Evolutionary conservation across 2,113 vertebrate genomes (phyloP), one percentile per base, ranked within the genome.

Genomic region (Burhinus oedicnemus): DNA sequence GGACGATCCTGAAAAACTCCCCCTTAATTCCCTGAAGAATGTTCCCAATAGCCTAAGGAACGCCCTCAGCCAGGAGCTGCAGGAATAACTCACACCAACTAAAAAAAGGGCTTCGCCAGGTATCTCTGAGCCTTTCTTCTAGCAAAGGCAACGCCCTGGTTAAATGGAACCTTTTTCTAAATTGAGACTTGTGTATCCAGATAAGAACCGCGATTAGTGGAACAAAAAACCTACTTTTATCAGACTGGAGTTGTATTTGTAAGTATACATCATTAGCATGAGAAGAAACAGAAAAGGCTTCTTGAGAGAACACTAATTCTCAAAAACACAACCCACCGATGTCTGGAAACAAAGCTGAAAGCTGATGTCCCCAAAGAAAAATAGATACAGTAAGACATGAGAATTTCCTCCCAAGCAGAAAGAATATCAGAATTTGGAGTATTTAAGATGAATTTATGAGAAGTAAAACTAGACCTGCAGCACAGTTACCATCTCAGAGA

Each of bases 381-480:
- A 40, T 0, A 72, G 21, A 45, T 6, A n/a, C 1, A 17, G 0
- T 20, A 42, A 47, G 38, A 29, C 32, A 12, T 0, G 0, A 72
- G n/a, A 55, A 81, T 25, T 51, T 71, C 61, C n/a, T 62, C 27
- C 34, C 47, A 45, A 22, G 51, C 38, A 72, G 58, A n/a, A 11
- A 70, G 32, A 71, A 6, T 7, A 54, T 8, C 36, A 29, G 38
- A 75, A 17, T 2, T 18, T 32, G 44, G 44, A n/a, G 23, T 4
- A 30, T 44, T 69, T 27, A 74, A 25, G 58, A 34, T 36, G 20
- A 65, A 36, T 81, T 76, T 42, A 11, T 22, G 49, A 27, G 60
- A 55, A 38, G 22, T 25, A 21, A 29, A 47, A 27, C 2, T 29
- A 66, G 74, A 36, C 9, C 34, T 11, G 12, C 40, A 58, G 45